Conservation (phyloP, 2,888 invertebrate genomes). For the Mamestra brassicae region DNA sequence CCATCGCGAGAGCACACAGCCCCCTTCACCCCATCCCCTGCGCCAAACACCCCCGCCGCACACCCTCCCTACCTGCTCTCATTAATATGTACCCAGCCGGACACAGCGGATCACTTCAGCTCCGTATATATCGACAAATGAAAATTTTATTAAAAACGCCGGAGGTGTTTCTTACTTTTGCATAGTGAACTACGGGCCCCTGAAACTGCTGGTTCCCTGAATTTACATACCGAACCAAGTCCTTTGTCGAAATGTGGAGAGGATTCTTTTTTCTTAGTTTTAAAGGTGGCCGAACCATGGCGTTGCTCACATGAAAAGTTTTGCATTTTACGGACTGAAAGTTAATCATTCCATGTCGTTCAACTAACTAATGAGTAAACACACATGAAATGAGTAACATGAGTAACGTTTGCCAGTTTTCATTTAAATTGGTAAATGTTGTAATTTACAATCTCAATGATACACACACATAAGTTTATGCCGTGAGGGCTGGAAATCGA, state of each 20-base stretch:
- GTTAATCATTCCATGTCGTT: not conserved
- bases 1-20: conserved; percentile 69
- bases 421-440: not conserved
- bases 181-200: conserved; percentile 33
- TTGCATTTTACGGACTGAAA: not conserved
- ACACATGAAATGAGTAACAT: no score
- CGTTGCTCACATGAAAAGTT: not conserved
- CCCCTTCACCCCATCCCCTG: conserved; percentile 65
- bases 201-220: conserved; percentile 38
- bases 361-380: not conserved
- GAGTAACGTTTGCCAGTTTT: not conserved
- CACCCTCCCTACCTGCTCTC: conserved; percentile 81
- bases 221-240: conserved; percentile 45
- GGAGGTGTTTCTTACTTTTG: conserved; percentile 53
- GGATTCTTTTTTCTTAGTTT: conserved; percentile 28
- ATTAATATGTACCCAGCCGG: conserved; percentile 89
- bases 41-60: conserved; percentile 41
- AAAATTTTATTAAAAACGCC: conserved; percentile 73
- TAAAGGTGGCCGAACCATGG: not conserved
- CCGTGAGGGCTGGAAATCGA: not conserved
- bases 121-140: conserved; percentile 74
- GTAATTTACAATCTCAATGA: not conserved
- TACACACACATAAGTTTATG: not conserved
- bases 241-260: conserved; percentile 40
- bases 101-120: conserved; percentile 81